These are phyloP conservation scores for Cynopterus sphinx DNA, from an alignment of 2,797 vertebrate species.

Conservation along the genomic window DNA sequence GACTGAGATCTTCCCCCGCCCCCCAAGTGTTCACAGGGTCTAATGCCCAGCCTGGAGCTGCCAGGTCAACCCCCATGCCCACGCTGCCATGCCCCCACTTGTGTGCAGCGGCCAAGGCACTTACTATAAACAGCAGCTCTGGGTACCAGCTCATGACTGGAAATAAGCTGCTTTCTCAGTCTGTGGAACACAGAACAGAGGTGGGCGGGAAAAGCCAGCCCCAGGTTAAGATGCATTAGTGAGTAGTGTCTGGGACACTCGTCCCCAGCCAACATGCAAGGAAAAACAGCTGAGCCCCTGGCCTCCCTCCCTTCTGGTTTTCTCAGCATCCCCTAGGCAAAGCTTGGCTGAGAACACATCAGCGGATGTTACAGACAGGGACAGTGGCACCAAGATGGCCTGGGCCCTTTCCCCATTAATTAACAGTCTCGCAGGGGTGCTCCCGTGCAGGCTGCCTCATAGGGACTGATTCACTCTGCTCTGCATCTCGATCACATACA, in stretches of 20 bases:
- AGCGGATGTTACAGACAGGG: too few relatives aligned
- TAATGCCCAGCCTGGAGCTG: neutral
- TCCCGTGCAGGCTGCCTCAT: fast-evolving
- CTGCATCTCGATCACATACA: fast-evolving
- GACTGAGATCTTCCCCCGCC: neutral
- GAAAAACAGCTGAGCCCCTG: neutral
- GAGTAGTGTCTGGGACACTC: neutral
- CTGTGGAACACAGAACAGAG: neutral
- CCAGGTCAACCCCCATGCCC: neutral
- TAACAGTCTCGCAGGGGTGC: neutral
- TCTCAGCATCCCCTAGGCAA: neutral
- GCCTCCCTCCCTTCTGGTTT: neutral
- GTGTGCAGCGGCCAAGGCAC: neutral
- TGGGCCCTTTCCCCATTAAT: neutral
- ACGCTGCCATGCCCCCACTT: too few relatives aligned
- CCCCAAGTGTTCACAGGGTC: neutral
- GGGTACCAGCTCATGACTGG: neutral
- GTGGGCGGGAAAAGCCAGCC: neutral
- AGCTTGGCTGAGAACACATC: neutral
- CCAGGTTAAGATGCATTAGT: neutral
- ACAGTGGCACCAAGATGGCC: neutral
- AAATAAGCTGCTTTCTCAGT: neutral
- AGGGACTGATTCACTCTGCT: too few relatives aligned
- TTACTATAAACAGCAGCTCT: neutral
- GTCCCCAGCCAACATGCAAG: neutral